Conservation (phyloP, 2,113 vertebrate genomes). For the Micronycteris hirsuta region DNA sequence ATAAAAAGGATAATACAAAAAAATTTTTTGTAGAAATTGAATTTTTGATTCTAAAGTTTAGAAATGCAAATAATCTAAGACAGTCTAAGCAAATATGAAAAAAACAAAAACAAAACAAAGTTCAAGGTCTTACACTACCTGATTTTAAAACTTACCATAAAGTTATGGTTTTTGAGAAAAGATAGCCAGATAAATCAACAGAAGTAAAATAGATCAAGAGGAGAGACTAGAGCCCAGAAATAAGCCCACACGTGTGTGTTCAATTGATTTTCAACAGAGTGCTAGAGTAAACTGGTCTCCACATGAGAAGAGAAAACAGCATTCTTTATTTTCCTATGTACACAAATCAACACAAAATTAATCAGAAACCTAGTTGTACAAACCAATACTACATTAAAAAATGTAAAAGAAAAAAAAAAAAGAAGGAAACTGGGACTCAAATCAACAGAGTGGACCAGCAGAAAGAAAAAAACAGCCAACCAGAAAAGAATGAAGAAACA, state of each 20-base stretch:
- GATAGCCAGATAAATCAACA: background rate
- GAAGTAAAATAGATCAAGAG: background rate
- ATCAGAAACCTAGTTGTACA: background rate
- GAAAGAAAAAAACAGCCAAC: too few relatives aligned
- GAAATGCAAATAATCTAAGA: background rate
- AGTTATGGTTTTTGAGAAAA: background rate
- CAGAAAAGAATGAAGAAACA: too few relatives aligned
- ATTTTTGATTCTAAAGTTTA: conserved; percentile 16
- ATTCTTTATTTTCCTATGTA: background rate
- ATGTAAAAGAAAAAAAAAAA: background rate
- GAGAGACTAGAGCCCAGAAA: background rate
- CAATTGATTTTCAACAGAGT: conserved; percentile 1
- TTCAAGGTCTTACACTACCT: background rate
- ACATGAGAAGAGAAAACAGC: background rate
- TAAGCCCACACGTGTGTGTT: background rate
- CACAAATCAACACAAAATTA: background rate
- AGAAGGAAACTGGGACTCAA: too few relatives aligned
- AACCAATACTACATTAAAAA: background rate
- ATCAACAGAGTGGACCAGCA: too few relatives aligned
- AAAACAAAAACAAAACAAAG: background rate
- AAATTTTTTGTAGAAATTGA: background rate
- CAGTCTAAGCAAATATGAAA: background rate
- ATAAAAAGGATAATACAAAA: background rate
- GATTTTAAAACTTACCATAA: background rate
- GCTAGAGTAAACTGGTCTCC: background rate